Evolutionary conservation across 2,797 vertebrate genomes (phyloP), one percentile per base, ranked within the genome.

Genomic region (Thaleichthys pacificus): DNA sequence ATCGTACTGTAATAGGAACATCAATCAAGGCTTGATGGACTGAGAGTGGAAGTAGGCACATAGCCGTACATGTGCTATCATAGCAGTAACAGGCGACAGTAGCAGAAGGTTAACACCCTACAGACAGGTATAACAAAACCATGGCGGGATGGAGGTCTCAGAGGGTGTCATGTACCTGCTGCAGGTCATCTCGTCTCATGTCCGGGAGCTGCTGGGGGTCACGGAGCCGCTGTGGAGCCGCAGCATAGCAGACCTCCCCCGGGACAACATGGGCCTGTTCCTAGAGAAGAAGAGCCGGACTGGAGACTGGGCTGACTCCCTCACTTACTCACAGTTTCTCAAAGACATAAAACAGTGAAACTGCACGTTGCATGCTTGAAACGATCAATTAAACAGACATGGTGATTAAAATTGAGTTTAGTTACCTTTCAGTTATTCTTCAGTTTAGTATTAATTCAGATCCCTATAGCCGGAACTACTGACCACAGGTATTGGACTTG

Each of bases 231-330:
- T 30, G 65, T 96, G 94, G 92, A 92, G 60, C 51, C 92, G 87
- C 73, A 94, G 91, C 87, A 89, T 97, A 70, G 77, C 91, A 3
- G 92, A 96, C 71, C 94, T 93, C 0, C 93, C 75, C n/a, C 88
- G 89, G 80, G 96, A 97, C 79, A 78, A 72, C 30, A 35, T 82
- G 76, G 91, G 90, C 63, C 89, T 95, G 78, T 99, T 95, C 88
- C 84, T 98, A 78, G 95, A 97, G 85, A 80, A 7, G 58, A 99
- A 96, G 88, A 91, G 94, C 71, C 86, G 24, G 12, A 93, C 88
- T 0, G 96, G 97, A 66, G 70, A 71, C 69, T 79, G 21, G 62
- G 91, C 92, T 14, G 92, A 97, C 78, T 70, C 74, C 38, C 91
- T 97, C 76, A 94, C 92, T 47, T 92, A 92, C 62, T 71, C 86